Conservation (phyloP, 2,888 invertebrate species). For the Amphipoea oculea region DNA sequence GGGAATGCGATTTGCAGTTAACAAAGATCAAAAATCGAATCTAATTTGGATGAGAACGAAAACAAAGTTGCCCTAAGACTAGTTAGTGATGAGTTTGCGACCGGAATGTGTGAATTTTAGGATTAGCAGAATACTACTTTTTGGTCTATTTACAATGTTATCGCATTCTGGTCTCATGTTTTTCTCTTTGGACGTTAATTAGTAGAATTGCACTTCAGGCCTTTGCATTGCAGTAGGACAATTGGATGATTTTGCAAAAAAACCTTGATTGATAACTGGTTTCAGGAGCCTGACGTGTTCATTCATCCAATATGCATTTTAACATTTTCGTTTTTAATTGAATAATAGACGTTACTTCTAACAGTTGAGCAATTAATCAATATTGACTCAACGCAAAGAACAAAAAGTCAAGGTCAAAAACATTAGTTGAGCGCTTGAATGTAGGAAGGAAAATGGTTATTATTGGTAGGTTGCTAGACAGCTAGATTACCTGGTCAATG, state of each 20-base stretch:
- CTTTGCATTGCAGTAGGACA: neutral
- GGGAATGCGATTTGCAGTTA: neutral
- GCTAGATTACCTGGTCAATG: constrained; percentile 67
- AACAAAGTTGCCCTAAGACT: neutral
- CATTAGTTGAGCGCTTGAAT: constrained; percentile 38
- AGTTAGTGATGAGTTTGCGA: neutral
- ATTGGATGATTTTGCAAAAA: constrained; percentile 22
- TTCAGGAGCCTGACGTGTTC: neutral
- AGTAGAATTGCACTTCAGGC: neutral
- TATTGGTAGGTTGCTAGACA: constrained; percentile 60
- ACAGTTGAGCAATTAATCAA: constrained; percentile 46
- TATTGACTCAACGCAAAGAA: constrained; percentile 44
- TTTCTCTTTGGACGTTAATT: neutral
- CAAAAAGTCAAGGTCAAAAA: constrained; percentile 51
- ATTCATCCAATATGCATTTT: constrained; percentile 33
- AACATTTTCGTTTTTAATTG: constrained; percentile 27
- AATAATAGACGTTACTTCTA: constrained; percentile 22
- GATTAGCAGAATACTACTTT: neutral
- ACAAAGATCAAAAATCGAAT: neutral
- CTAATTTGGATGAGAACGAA: neutral
- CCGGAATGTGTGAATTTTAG: neutral
- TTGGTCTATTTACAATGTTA: neutral
- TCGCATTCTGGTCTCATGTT: neutral
- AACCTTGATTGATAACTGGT: neutral
- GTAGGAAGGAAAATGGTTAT: constrained; percentile 60